Base-by-base conservation (phyloP, 2,113 vertebrate genomes). In the Pantherophis guttatus region DNA sequence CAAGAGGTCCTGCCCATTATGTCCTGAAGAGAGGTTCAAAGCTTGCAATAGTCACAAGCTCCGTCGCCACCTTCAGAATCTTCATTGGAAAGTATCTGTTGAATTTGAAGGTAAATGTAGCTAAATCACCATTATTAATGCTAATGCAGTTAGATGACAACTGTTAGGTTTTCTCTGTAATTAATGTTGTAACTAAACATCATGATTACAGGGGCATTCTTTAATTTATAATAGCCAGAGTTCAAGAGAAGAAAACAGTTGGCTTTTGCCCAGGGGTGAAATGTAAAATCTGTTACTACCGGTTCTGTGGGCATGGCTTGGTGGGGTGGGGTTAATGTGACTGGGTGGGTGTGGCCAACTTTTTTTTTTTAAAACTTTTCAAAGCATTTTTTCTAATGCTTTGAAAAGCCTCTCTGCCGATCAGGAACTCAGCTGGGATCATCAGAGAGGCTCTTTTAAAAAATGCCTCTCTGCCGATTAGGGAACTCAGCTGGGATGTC, bases 71-170 rank as follows among this genome's bases (percentile, higher is more conserved):
- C 98, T 99, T 95, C 98, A 99, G 96, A 99, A 99, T 97, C 98
- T 99, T 85, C 99, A 99, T 97, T 99, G 99, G 99, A 99, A 99
- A 95, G 98, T 99, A 94, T 99, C 98, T 86, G 99, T 99, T 94
- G 99, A 99, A 97, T 99, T 99, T 98, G 98, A 99, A 98, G 99
- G 99, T 99, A 97, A 91, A 86, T 1, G 39, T 65, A 58, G 55
- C n/a, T 93, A 26, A 29, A 62, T 59, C 26, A 12, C 26, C 7
- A 50, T 17, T 90, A 24, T 54, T 87, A 50, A 86, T 90, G n/a
- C 13, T 17, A 54, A 48, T 9, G 11, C 8, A 59, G 21, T 81
- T 81, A 81, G 75, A 44, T 81, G 70, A 81, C 70, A 81, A 39
- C 2, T 81, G 7, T 81, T 39, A 39, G 2, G 9, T 44, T 81